Evolutionary conservation across 2,888 invertebrate genomes (phyloP).

Genomic region (Stenodema calcarata): DNA sequence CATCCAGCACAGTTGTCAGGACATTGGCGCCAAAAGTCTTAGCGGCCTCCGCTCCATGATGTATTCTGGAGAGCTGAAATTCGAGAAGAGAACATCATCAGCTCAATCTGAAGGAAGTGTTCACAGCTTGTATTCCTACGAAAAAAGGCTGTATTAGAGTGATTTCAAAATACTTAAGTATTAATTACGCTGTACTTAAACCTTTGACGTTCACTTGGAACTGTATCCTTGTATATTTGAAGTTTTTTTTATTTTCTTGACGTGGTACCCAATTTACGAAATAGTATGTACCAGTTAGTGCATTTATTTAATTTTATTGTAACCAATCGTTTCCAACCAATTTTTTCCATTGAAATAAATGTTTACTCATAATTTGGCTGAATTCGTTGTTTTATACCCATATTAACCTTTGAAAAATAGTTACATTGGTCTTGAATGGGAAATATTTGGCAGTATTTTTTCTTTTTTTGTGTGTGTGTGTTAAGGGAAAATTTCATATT

Average conservation of each 20-base stretch:
- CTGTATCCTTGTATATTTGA: background rate
- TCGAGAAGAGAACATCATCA: conserved; percentile 93
- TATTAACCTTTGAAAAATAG: too few species aligned
- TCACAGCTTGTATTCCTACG: conserved; percentile 95
- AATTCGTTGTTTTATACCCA: too few species aligned
- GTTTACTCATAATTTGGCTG: background rate
- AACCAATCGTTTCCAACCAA: background rate
- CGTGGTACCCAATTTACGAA: background rate
- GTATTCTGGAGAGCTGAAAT: conserved; percentile 87
- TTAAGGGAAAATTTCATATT: too few species aligned
- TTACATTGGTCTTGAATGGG: too few species aligned
- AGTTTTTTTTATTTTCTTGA: background rate
- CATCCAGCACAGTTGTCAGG: conserved; percentile 95
- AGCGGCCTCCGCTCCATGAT: conserved; percentile 74
- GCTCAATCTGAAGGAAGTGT: conserved; percentile 98
- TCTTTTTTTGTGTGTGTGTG: too few species aligned
- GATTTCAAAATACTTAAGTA: background rate
- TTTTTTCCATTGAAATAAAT: background rate
- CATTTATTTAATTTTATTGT: background rate
- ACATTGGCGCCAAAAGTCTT: conserved; percentile 85
- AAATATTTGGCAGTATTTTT: too few species aligned
- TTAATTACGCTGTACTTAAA: background rate
- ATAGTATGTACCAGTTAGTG: conserved; percentile 1
- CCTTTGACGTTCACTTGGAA: background rate
- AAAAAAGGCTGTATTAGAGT: conserved; percentile 65